These are phyloP conservation scores for Neomonachus schauinslandi DNA, from an alignment of 2,113 vertebrate species.

Conservation along the genomic window DNA sequence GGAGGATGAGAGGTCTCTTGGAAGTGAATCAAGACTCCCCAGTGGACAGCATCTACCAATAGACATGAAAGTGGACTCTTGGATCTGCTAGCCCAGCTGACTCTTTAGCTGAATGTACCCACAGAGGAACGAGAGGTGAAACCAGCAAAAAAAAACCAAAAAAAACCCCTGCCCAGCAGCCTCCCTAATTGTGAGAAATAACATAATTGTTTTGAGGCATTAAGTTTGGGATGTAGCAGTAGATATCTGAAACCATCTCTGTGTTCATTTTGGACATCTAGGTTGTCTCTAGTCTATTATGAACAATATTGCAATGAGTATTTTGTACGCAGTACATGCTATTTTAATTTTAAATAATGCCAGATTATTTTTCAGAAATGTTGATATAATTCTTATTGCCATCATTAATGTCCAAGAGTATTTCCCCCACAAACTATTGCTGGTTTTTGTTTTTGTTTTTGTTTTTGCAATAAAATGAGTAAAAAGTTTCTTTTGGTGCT, in stretches of 20 bases:
- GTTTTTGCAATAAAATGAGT: background rate
- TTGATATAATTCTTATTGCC: background rate
- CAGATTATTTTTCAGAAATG: constrained; percentile 25
- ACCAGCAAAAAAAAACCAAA: background rate
- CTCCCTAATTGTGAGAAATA: background rate
- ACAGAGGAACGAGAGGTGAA: background rate
- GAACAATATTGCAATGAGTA: background rate
- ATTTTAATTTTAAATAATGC: constrained; percentile 54
- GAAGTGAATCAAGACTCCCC: background rate
- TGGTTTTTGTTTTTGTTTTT: background rate
- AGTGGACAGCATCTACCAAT: background rate
- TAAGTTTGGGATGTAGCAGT: background rate
- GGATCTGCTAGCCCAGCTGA: background rate
- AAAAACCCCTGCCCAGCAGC: background rate
- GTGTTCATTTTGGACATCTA: constrained; percentile 15
- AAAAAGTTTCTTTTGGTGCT: background rate
- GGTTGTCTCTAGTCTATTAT: background rate
- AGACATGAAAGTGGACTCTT: background rate
- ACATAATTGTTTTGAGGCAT: background rate
- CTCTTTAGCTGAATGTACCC: background rate
- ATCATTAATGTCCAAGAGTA: background rate
- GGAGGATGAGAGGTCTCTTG: background rate
- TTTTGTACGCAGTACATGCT: background rate
- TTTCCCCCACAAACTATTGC: background rate
- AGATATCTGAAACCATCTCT: background rate